Evolutionary conservation across 2,113 vertebrate genomes (phyloP).

Genomic region (Emydura subglobosa): DNA sequence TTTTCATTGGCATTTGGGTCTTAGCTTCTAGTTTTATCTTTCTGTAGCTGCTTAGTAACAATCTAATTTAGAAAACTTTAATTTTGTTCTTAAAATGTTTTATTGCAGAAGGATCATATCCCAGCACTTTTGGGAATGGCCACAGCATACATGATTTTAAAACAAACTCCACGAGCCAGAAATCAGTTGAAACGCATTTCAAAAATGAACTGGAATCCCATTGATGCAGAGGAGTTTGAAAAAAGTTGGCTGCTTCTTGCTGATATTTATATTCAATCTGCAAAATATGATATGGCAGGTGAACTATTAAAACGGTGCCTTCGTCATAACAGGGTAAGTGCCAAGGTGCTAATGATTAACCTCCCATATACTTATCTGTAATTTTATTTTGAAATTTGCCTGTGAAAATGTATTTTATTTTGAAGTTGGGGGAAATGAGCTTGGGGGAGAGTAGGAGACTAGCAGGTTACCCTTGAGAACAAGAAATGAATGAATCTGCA

Average conservation of each 20-base stretch:
- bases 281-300: slow-evolving; percentile 94
- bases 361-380: neutral
- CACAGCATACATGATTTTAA: slow-evolving; percentile 96
- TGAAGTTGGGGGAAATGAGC: neutral
- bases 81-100: slow-evolving; percentile 7
- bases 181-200: slow-evolving; percentile 96
- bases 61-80: neutral
- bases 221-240: slow-evolving; percentile 97
- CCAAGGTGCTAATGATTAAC: neutral
- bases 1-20: neutral
- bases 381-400: slow-evolving; percentile 4
- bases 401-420: neutral
- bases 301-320: slow-evolving; percentile 93
- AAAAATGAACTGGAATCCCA: slow-evolving; percentile 96
- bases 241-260: slow-evolving; percentile 98
- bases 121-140: slow-evolving; percentile 96
- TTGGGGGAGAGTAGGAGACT: slow-evolving; percentile 11
- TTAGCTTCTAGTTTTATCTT: slow-evolving; percentile 15
- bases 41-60: neutral
- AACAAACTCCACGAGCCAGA: slow-evolving; percentile 93
- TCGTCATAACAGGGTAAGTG: slow-evolving; percentile 90
- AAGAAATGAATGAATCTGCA: neutral
- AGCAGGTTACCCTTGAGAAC: slow-evolving; percentile 13
- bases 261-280: slow-evolving; percentile 97
- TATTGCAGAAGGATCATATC: slow-evolving; percentile 91